These are phyloP conservation scores for Arctocebus calabarensis DNA, from an alignment of 2,797 vertebrate genomes.

Conservation along the genomic window DNA sequence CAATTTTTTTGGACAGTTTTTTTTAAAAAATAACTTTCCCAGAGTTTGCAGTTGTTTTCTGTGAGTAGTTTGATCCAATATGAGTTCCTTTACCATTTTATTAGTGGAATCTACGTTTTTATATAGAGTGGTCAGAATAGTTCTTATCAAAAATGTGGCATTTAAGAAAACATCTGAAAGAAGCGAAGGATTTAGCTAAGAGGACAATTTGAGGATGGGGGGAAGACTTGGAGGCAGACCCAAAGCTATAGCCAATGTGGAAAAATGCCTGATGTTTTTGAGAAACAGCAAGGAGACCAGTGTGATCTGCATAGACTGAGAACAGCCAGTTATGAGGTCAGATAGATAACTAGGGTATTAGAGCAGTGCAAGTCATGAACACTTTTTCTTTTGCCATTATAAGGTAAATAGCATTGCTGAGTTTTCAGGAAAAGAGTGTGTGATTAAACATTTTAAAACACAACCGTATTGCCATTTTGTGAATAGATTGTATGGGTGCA, in stretches of 20 bases:
- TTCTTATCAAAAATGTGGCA: not conserved
- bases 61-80: not conserved
- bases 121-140: not conserved
- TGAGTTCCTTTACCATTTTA: slow-evolving; percentile 16
- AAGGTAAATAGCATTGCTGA: not conserved
- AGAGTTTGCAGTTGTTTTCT: not conserved
- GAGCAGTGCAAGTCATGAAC: not conserved
- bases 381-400: not conserved
- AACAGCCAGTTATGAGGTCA: not conserved
- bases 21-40: not conserved
- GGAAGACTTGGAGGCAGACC: not conserved
- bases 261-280: not conserved
- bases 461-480: not conserved
- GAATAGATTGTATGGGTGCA: not conserved
- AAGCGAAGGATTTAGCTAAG: not conserved
- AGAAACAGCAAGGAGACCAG: not conserved
- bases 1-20: not conserved
- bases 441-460: not conserved
- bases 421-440: not conserved
- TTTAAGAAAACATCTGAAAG: slow-evolving; percentile 18
- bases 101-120: not conserved
- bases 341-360: not conserved
- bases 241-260: not conserved
- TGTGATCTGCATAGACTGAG: not conserved
- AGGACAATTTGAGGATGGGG: not conserved